These are phyloP conservation scores for Microplitis mediator DNA, from an alignment of 1,140 invertebrate genomes.

Conservation along the genomic window DNA sequence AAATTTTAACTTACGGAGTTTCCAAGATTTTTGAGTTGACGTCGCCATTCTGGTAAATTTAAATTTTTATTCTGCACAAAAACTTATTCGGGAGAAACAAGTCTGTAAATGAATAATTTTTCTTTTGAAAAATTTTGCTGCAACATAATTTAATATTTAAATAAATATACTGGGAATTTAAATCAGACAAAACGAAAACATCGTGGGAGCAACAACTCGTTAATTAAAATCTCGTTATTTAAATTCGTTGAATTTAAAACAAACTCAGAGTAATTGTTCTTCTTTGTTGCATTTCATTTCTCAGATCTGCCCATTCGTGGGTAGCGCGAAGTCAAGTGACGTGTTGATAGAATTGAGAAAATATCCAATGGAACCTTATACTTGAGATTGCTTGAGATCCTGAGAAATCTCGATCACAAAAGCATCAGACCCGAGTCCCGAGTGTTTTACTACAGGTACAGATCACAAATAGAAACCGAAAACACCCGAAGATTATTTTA, in stretches of 20 bases:
- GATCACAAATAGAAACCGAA: too few species aligned
- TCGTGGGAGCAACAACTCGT: neutral
- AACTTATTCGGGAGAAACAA: slow-evolving; percentile 60
- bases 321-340: slow-evolving; percentile 37
- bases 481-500: too few species aligned
- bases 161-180: neutral
- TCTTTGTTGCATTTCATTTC: slow-evolving; percentile 42
- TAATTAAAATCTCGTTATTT: neutral
- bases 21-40: slow-evolving; percentile 67
- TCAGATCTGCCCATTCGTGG: slow-evolving; percentile 32
- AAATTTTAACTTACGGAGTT: slow-evolving; percentile 63
- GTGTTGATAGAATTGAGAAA: slow-evolving; percentile 3
- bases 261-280: slow-evolving; percentile 15
- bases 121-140: slow-evolving; percentile 40
- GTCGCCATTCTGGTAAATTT: slow-evolving; percentile 62
- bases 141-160: slow-evolving; percentile 39
- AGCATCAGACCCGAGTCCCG: too few species aligned
- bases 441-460: too few species aligned
- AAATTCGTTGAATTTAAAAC: neutral
- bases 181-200: neutral
- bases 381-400: too few species aligned
- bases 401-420: too few species aligned
- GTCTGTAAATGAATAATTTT: slow-evolving; percentile 41
- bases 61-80: slow-evolving; percentile 42
- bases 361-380: neutral